Percentiles rank a stretch among this genome's conserved stretches.
Evolutionary conservation across 2,797 vertebrate species (phyloP).

Genomic region (Propithecus deckenii): DNA sequence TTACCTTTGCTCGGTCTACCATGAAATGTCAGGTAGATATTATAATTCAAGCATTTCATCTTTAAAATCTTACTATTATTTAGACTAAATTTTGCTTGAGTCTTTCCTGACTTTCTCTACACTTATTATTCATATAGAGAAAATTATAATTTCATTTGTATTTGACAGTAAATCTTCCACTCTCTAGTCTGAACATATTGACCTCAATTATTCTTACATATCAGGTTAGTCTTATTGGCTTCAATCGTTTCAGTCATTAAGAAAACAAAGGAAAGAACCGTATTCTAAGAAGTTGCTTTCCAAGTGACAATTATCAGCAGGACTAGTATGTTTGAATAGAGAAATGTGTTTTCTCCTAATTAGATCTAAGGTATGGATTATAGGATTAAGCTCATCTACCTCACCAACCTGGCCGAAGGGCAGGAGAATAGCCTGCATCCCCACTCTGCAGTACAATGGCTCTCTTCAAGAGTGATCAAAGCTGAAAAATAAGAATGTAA

Average conservation of each 20-base stretch:
- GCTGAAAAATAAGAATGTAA: background rate
- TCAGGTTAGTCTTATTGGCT: constrained; percentile 83
- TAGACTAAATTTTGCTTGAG: constrained; percentile 51
- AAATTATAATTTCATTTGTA: constrained; percentile 77
- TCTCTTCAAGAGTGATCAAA: background rate
- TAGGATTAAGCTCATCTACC: constrained; percentile 55
- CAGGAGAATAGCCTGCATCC: background rate
- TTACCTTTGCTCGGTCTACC: constrained; percentile 43
- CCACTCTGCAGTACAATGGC: background rate
- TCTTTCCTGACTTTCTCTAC: constrained; percentile 65
- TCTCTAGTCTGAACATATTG: constrained; percentile 72
- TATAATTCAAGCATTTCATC: constrained; percentile 30
- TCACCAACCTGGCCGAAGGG: background rate
- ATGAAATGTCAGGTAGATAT: constrained; percentile 60
- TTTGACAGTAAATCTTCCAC: constrained; percentile 68
- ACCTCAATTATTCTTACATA: constrained; percentile 85
- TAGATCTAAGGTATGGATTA: constrained; percentile 71
- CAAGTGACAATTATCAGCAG: constrained; percentile 44
- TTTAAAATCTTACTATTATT: constrained; percentile 63
- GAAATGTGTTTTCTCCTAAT: constrained; percentile 45
- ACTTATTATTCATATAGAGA: constrained; percentile 67
- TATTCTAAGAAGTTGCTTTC: constrained; percentile 64
- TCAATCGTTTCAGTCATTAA: constrained; percentile 81
- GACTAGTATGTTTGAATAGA: constrained; percentile 52
- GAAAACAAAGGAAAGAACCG: constrained; percentile 64